Conservation (phyloP, 2,888 invertebrate genomes). For the Polylopha cassiicola region DNA sequence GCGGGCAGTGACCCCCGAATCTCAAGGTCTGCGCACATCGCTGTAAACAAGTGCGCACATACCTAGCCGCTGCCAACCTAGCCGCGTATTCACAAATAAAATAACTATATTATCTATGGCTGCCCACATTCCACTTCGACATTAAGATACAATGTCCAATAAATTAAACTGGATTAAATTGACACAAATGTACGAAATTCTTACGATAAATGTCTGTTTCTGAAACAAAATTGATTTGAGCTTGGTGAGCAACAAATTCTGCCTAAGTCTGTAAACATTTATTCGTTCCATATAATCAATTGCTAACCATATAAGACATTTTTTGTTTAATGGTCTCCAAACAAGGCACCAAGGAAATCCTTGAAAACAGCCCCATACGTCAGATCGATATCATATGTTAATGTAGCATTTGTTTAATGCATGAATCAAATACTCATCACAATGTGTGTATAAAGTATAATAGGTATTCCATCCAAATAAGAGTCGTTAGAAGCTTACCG, state of each 20-base stretch:
- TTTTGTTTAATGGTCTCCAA: constrained; percentile 13
- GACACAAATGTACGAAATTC: too few relatives aligned
- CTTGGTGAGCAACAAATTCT: too few relatives aligned
- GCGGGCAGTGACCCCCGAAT: constrained; percentile 74
- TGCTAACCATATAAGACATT: neutral
- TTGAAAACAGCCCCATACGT: constrained; percentile 40
- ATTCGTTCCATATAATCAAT: too few relatives aligned
- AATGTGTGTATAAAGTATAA: constrained; percentile 1
- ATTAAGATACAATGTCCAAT: too few relatives aligned
- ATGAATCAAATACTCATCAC: neutral
- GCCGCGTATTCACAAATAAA: too few relatives aligned
- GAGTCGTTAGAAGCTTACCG: too few relatives aligned
- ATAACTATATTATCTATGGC: too few relatives aligned
- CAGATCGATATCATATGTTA: constrained; percentile 55
- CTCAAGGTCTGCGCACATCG: constrained; percentile 71
- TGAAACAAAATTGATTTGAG: too few relatives aligned
- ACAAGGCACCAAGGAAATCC: constrained; percentile 37
- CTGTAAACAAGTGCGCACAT: constrained; percentile 67
- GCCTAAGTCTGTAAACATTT: too few relatives aligned
- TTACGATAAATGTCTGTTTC: too few relatives aligned
- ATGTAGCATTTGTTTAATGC: constrained; percentile 29
- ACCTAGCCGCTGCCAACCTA: constrained; percentile 25
- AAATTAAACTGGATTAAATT: too few relatives aligned
- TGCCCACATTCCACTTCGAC: too few relatives aligned
- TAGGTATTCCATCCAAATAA: neutral